Base-by-base conservation (phyloP, 2,113 vertebrate genomes). In the Pholis gunnellus region DNA sequence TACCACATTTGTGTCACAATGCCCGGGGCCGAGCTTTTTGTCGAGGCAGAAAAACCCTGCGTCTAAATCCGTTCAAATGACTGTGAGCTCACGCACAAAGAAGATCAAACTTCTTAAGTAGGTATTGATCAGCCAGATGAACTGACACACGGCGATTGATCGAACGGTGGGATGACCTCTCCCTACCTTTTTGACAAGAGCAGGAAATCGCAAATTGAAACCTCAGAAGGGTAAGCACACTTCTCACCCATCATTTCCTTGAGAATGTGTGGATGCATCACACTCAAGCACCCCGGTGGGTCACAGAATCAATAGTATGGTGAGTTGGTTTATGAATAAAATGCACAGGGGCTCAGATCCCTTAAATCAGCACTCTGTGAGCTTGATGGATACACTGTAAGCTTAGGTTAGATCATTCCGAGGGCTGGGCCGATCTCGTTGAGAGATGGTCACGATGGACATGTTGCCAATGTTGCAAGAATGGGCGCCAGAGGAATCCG, bases 21-120 rank as follows among this genome's bases (percentile, higher is more conserved):
- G 84, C 76, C 67, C 14, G 5, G 89, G 81, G 77, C 76, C 57
- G 6, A 56, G 80, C 76, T 74, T 79, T 79, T 81, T 83, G 80
- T 84, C 76, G 59, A 20, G 79, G 66, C 68, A 67, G 73, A 69
- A 80, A 84, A 81, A 73, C 38, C 79, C 59, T 0, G 57, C 64
- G 75, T 88, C 71, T n/a, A 48, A 67, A 88, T 83, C 86, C 75
- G 83, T 89, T 89, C 69, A 85, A 88, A 87, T 75, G 88, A 75
- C 88, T 87, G 75, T 82, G 90, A 91, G 83, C 89, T 87, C 85
- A 81, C 31, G 61, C 65, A 31, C 56, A n/a, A 72, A 66, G 74
- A 20, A 81, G 87, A 93, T 92, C 88, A 92, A 92, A 91, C 89
- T 91, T 89, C 81, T 85, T 92, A 91, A 94, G 91, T 82, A 91